These are phyloP conservation scores for Mico argentatus DNA, from an alignment of 2,797 vertebrate species.

Conservation along the genomic window DNA sequence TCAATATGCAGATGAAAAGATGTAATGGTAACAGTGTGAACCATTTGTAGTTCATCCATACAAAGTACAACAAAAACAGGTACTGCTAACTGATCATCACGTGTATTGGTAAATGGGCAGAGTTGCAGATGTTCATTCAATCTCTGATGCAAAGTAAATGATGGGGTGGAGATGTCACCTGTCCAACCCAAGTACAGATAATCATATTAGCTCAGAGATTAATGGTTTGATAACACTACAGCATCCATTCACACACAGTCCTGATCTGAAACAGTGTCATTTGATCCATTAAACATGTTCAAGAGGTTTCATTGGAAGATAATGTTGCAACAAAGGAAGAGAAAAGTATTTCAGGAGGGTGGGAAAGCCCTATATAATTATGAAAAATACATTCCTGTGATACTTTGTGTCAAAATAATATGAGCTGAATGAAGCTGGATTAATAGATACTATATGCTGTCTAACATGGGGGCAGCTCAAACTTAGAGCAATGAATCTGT, in stretches of 20 bases:
- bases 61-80: background rate
- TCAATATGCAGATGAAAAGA: background rate
- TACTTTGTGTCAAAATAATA: background rate
- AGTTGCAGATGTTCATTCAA: background rate
- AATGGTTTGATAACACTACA: background rate
- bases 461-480: background rate
- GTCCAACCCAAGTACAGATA: background rate
- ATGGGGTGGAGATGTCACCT: background rate
- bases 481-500: background rate
- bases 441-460: background rate
- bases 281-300: background rate
- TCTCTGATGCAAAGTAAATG: slow-evolving; percentile 8
- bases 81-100: background rate
- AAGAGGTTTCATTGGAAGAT: background rate
- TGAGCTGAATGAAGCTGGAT: background rate
- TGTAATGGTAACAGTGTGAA: background rate
- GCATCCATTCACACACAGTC: background rate
- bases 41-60: background rate
- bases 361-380: background rate
- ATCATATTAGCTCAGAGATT: background rate
- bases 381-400: background rate
- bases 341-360: background rate
- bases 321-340: background rate
- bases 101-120: background rate
- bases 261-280: background rate